phyloP scores from a whole-genome alignment of 2,888 invertebrate species.

The Lasioglossum malachurum region DNA sequence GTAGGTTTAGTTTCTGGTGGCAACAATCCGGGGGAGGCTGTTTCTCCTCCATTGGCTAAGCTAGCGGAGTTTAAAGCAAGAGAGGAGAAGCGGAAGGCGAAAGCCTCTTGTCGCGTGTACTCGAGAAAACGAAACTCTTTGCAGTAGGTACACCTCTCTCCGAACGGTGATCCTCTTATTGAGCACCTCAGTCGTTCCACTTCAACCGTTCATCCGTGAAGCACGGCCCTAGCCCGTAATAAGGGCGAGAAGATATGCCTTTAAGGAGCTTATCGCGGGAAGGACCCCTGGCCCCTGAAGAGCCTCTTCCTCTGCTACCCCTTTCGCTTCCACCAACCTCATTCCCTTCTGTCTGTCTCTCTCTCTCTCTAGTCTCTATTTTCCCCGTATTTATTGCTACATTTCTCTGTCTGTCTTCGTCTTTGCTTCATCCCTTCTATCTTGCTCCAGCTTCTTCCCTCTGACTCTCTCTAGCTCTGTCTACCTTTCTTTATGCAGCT shows the following conservation, averaged over 20 bases:
- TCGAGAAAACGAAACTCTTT: slow-evolving; percentile 68
- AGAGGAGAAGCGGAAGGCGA: slow-evolving; percentile 38
- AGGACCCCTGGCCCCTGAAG: slow-evolving; percentile 47
- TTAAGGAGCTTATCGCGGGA: slow-evolving; percentile 75
- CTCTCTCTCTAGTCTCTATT: not conserved
- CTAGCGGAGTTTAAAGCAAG: slow-evolving; percentile 50
- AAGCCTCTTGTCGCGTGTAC: slow-evolving; percentile 66
- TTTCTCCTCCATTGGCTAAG: slow-evolving; percentile 58
- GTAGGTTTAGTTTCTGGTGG: slow-evolving; percentile 9
- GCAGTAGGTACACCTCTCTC: slow-evolving; percentile 47
- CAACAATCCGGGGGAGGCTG: slow-evolving; percentile 7
- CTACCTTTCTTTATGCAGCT: no score
- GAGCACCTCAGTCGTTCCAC: slow-evolving; percentile 44
- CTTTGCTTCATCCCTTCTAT: not conserved
- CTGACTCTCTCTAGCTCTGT: no score
- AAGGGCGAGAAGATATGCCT: slow-evolving; percentile 75
- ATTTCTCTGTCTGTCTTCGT: no score
- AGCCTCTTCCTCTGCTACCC: slow-evolving; percentile 45
- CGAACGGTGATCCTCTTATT: slow-evolving; percentile 74
- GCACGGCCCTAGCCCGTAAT: slow-evolving; percentile 70
- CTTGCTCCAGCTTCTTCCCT: no score
- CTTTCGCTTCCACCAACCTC: slow-evolving; percentile 14
- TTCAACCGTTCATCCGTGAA: slow-evolving; percentile 57
- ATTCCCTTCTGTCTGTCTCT: not conserved
- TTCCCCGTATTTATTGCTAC: not conserved